These are phyloP conservation scores for Forbesichthys papilliferus DNA, from an alignment of 2,113 vertebrate genomes.

Conservation along the genomic window DNA sequence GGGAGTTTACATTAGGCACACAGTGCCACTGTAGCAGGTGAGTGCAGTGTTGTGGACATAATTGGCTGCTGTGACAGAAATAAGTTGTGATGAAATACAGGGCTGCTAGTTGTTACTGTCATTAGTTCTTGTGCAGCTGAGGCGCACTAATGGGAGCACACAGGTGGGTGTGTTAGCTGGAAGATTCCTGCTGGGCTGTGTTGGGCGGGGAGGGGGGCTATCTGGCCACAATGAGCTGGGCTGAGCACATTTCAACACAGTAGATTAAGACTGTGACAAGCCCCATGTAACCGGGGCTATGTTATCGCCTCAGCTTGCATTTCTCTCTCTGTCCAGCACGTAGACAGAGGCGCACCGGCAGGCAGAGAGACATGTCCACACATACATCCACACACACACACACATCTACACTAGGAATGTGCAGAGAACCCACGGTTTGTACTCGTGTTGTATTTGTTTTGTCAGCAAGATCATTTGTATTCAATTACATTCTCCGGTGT, in stretches of 20 bases:
- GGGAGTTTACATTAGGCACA: slow-evolving; percentile 19
- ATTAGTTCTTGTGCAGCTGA: slow-evolving; percentile 66
- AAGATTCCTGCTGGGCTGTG: slow-evolving; percentile 50
- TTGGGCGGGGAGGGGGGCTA: slow-evolving; percentile 35
- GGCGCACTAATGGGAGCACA: slow-evolving; percentile 63
- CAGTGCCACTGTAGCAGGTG: slow-evolving; percentile 36
- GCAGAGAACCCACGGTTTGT: too few relatives aligned
- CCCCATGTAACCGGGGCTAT: slow-evolving; percentile 59
- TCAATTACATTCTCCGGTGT: too few relatives aligned
- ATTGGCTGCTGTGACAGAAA: slow-evolving; percentile 67
- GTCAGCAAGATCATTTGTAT: too few relatives aligned
- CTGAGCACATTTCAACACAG: slow-evolving; percentile 24
- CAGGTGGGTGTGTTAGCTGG: slow-evolving; percentile 55
- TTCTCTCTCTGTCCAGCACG: slow-evolving; percentile 1
- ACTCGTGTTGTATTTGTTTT: too few relatives aligned
- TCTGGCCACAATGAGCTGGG: slow-evolving; percentile 21
- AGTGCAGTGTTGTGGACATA: slow-evolving; percentile 37
- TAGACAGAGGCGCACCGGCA: too few relatives aligned
- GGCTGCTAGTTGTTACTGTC: slow-evolving; percentile 61
- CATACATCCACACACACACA: slow-evolving; percentile 21
- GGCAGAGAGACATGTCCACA: too few relatives aligned
- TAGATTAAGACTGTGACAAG: slow-evolving; percentile 23
- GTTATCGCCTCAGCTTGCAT: slow-evolving; percentile 43
- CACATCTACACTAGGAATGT: neutral
- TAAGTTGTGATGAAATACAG: slow-evolving; percentile 71